Base-by-base conservation (phyloP, 2,797 vertebrate species). In the Danio aesculapii region DNA sequence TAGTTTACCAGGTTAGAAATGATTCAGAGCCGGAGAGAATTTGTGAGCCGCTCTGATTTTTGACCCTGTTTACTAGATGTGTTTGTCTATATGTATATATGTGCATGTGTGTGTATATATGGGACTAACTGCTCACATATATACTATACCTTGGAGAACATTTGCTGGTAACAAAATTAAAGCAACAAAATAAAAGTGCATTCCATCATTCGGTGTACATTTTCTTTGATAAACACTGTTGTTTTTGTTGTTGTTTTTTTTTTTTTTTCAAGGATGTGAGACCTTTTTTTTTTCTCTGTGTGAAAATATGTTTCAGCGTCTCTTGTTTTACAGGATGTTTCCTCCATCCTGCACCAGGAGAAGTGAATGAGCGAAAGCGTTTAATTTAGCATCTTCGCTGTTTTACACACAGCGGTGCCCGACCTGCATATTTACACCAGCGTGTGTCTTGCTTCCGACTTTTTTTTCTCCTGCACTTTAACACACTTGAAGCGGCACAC, bases 391-490 rank as follows among this genome's bases (percentile, higher is more conserved):
- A 85, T 90, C 89, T 89, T 90, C 87, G 85, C 66, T 84, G 71
- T 58, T 55, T 70, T 86, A 84, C 88, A 86, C 89, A 91, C 91
- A 91, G 90, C 88, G 83, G 86, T 88, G 89, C 89, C 84, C 88
- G 89, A 87, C 89, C 61, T 59, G 83, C 75, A 50, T 94, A 94
- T 94, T 92, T 94, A 94, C 92, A 94, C 89, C 88, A 81, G 81
- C 75, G 71, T 87, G 89, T 89, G 90, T 92, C 90, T 89, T 91
- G 91, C 89, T 89, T 70, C 88, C 16, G 47, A 79, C 82, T 83
- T 82, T 87, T 90, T 82, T 84, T 78, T 71, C 17, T 58, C n/a
- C 30, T 76, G 39, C 71, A 43, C 47, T 76, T 62, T 43, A 76
- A 46, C 87, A 88, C 90, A 89, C 81, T 85, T 81, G 85, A 85